Evolutionary conservation across 2,888 invertebrate species (phyloP), one percentile per base, ranked within the genome.

Genomic region (Conchocele bisecta): DNA sequence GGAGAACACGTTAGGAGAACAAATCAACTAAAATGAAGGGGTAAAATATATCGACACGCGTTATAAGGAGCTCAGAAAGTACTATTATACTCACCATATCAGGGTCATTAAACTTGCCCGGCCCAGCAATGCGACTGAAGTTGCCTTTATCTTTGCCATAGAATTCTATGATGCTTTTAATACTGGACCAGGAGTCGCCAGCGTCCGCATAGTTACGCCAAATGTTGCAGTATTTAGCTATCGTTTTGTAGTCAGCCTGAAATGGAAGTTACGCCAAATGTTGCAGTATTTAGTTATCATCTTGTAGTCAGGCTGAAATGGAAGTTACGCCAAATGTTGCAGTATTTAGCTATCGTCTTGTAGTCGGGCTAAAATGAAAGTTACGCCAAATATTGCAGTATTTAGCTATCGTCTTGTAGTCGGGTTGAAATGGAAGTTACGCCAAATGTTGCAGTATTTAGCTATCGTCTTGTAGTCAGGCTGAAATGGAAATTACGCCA

Each of bases 181-280:
- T 95, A 91, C 97, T 97, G 39, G 94, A 94, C 97, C 97, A 98
- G 26, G 97, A 97, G 92, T 98, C 98, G 91, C 97, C 96, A 76
- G 98, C 98, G 89, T 98, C 98, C 90, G 96, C 96, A 89, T 95
- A 98, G 91, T 98, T 98, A 81, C 98, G 94, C 98, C 98, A 98
- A 86, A 98, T 92, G 92, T 98, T 98, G 91, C 98, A 98, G 90
- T 95, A 94, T 79, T 95, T 93, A 84, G 95, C 95, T 84, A 98
- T 97, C 11, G 95, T 94, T 3, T 94, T 93, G 91, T 96, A 98
- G 92, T 98, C 96, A 0, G 97, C 48, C 71, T 71, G 56, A 17
- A 65, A 65, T 15, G 29, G 7, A 57, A 17, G 17, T 20, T 20
- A 44, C 98, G 94, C 98, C 98, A 98, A 86, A 98, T 92, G 92